Percentiles rank a stretch among this genome's conserved stretches.
Evolutionary conservation across 2,888 invertebrate species (phyloP).

Genomic region (Melanostoma mellinum): DNA sequence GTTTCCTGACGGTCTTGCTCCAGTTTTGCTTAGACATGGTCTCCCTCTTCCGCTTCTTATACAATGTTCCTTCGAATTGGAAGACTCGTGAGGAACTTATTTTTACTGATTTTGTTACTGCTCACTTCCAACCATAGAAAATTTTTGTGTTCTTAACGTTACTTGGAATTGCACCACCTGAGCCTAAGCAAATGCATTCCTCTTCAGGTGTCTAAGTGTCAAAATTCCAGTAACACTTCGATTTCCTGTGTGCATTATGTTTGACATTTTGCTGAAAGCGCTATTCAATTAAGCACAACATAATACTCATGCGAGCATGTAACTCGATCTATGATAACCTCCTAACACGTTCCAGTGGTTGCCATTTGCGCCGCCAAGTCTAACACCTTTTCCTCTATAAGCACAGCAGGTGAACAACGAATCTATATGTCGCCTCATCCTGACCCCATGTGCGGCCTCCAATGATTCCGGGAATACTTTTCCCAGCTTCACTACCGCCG

Average conservation of each 20-base stretch:
- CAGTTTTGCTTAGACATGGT: too few species aligned
- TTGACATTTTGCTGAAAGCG: conserved; percentile 49
- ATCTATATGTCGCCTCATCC: conserved; percentile 60
- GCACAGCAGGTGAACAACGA: conserved; percentile 67
- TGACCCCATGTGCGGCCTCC: conserved; percentile 50
- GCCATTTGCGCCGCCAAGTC: conserved; percentile 31
- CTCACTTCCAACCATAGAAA: too few species aligned
- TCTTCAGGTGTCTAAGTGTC: not conserved
- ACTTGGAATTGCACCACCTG: not conserved
- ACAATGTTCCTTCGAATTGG: too few species aligned
- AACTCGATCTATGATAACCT: conserved; percentile 70
- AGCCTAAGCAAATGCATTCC: too few species aligned
- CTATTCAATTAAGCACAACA: conserved; percentile 65
- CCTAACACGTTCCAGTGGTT: conserved; percentile 42
- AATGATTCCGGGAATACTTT: conserved; percentile 54
- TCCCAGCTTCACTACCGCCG: conserved; percentile 17
- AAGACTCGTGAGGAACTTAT: too few species aligned
- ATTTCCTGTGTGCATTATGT: conserved; percentile 37
- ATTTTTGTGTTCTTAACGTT: not conserved
- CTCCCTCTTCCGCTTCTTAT: too few species aligned
- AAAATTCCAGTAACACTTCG: conserved; percentile 27
- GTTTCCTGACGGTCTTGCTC: too few species aligned
- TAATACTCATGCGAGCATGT: conserved; percentile 54
- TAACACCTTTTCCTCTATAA: conserved; percentile 32
- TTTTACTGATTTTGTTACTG: too few species aligned